Percentiles rank a stretch among this genome's conserved stretches.
Conservation (phyloP, 2,797 vertebrate species). For the Eulemur rubriventer region DNA sequence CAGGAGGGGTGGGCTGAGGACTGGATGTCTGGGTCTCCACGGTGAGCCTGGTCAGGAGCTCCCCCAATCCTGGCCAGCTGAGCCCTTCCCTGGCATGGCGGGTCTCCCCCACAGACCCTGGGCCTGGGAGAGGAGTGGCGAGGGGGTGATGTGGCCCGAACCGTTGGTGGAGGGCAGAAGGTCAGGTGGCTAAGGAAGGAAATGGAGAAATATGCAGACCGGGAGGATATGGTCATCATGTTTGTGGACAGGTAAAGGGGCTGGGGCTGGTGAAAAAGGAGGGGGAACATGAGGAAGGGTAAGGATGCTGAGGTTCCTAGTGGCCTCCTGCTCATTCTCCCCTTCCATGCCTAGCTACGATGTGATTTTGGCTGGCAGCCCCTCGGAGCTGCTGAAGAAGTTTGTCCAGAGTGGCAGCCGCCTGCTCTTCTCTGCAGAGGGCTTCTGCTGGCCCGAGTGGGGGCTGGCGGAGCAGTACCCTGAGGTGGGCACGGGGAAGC, state of each 20-base stretch:
- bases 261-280: background rate
- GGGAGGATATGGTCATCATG: constrained; percentile 87
- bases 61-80: background rate
- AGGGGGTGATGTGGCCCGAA: constrained; percentile 88
- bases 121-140: constrained; percentile 93
- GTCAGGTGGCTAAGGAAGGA: constrained; percentile 93
- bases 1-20: background rate
- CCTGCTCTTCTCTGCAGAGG: constrained; percentile 92
- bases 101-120: constrained; percentile 84
- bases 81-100: background rate
- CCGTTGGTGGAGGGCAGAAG: constrained; percentile 92
- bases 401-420: constrained; percentile 87
- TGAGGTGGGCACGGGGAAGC: constrained; percentile 90
- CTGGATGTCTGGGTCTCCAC: background rate
- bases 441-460: constrained; percentile 95
- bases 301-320: background rate
- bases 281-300: background rate
- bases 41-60: background rate
- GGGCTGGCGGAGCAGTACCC: constrained; percentile 91
- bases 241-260: constrained; percentile 92
- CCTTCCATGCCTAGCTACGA: constrained; percentile 84
- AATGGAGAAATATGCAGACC: constrained; percentile 86
- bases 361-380: constrained; percentile 90
- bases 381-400: constrained; percentile 89
- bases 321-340: background rate